Evolutionary conservation across 2,888 invertebrate genomes (phyloP).

Genomic region (Mactromeris polynyma): DNA sequence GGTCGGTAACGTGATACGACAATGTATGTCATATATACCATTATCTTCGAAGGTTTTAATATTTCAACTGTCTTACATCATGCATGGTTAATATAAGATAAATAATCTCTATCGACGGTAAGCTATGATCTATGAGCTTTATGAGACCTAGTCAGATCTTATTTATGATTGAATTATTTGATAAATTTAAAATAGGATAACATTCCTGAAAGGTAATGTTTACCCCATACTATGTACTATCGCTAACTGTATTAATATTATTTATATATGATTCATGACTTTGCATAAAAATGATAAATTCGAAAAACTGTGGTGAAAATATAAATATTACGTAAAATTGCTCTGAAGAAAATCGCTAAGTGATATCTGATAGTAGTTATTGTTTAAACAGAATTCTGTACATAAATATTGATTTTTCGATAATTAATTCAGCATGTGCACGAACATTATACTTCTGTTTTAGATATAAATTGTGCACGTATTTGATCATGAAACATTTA

Average conservation of each 20-base stretch:
- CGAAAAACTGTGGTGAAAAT: background rate
- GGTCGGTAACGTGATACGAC: conserved; percentile 35
- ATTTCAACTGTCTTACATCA: conserved; percentile 57
- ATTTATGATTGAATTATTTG: conserved; percentile 48
- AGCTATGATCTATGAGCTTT: conserved; percentile 51
- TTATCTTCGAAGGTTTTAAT: conserved; percentile 37
- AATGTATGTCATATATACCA: conserved; percentile 31
- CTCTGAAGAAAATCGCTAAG: background rate
- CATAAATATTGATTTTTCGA: too few species aligned
- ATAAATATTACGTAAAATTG: background rate
- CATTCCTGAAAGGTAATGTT: conserved; percentile 31
- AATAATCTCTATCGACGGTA: conserved; percentile 50
- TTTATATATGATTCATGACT: background rate
- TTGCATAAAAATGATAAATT: conserved; percentile 13
- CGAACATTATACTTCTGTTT: too few species aligned
- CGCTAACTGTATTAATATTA: conserved; percentile 8
- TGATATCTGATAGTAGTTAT: background rate
- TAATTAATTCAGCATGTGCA: too few species aligned
- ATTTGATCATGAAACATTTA: too few species aligned
- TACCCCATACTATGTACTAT: conserved; percentile 46
- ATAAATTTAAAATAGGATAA: conserved; percentile 44
- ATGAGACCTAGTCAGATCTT: conserved; percentile 38
- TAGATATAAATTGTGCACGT: too few species aligned
- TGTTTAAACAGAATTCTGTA: too few species aligned
- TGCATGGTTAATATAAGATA: conserved; percentile 58